A percentile compares a stretch with the other conserved stretches of the same genome.
Conservation (phyloP, 2,113 vertebrate species). For the Meleagris gallopavo region DNA sequence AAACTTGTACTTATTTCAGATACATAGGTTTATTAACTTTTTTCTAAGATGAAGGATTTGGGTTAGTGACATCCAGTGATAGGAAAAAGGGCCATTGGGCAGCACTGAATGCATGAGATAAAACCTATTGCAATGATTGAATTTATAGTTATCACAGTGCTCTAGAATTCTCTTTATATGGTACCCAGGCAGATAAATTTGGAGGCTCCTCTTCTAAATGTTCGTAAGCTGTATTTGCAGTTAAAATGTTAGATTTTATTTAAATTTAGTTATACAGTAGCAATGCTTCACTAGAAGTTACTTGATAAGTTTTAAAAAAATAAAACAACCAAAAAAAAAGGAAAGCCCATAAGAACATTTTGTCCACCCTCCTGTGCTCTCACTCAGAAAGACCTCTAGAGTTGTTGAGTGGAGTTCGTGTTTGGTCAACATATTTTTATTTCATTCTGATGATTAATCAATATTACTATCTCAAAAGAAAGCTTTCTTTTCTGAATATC, state of each 20-base stretch:
- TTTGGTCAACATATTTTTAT: neutral
- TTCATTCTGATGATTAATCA: neutral
- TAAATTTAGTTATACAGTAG: neutral
- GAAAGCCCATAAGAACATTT: neutral
- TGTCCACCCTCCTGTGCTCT: rapidly evolving
- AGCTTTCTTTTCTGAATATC: neutral
- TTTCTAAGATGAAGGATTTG: neutral
- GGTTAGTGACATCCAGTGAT: too few relatives aligned
- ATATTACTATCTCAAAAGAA: neutral
- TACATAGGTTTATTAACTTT: rapidly evolving
- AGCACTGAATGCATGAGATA: neutral
- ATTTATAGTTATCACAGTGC: neutral
- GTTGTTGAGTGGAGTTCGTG: neutral
- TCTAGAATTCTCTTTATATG: neutral
- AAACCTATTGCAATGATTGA: neutral
- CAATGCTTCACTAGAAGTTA: neutral
- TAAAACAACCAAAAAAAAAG: too few relatives aligned
- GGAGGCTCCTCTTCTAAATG: rapidly evolving
- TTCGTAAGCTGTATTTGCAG: neutral
- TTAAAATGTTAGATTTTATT: neutral
- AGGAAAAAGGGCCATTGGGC: too few relatives aligned
- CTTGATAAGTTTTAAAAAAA: neutral
- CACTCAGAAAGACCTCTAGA: neutral
- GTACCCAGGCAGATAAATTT: neutral
- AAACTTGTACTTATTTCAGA: neutral